phyloP scores from a whole-genome alignment of 2,113 vertebrate genomes.

The Brachirus orientalis region DNA sequence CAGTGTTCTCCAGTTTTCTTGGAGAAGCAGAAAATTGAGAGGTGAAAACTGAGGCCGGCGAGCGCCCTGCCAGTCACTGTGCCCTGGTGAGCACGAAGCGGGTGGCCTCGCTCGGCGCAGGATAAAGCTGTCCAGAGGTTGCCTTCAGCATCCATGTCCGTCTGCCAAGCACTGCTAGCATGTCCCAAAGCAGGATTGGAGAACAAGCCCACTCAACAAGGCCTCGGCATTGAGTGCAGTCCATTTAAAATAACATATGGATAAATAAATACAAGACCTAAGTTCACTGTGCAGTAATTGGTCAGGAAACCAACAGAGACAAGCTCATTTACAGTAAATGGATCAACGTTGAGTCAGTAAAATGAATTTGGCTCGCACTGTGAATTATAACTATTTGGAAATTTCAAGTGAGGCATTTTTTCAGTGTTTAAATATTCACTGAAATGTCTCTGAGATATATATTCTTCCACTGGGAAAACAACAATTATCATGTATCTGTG shows the following conservation, averaged over 20 bases:
- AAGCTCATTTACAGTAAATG: slow-evolving; percentile 82
- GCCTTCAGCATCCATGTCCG: slow-evolving; percentile 70
- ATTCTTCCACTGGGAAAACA: slow-evolving; percentile 46
- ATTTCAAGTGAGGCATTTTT: slow-evolving; percentile 65
- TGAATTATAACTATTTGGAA: slow-evolving; percentile 75
- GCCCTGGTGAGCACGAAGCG: slow-evolving; percentile 72
- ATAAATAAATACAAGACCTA: slow-evolving; percentile 79
- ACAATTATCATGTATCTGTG: slow-evolving; percentile 31
- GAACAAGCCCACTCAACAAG: slow-evolving; percentile 74
- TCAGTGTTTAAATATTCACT: slow-evolving; percentile 51
- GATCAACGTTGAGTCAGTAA: slow-evolving; percentile 75
- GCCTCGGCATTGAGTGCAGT: slow-evolving; percentile 71
- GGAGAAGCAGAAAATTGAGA: slow-evolving; percentile 71
- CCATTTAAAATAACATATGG: slow-evolving; percentile 80
- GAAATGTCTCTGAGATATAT: slow-evolving; percentile 44
- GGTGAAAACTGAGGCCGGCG: slow-evolving; percentile 63
- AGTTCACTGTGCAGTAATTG: slow-evolving; percentile 81
- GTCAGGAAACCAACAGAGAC: slow-evolving; percentile 80
- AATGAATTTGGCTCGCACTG: slow-evolving; percentile 73
- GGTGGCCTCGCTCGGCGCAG: slow-evolving; percentile 68
- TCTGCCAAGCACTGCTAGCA: slow-evolving; percentile 71
- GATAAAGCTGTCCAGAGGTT: slow-evolving; percentile 75
- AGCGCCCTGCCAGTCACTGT: slow-evolving; percentile 71
- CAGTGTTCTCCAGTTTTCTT: slow-evolving; percentile 57
- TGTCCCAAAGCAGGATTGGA: slow-evolving; percentile 66